These are phyloP conservation scores for Ceratoteleas bidentatus DNA, from an alignment of 1,140 invertebrate species.

Conservation along the genomic window DNA sequence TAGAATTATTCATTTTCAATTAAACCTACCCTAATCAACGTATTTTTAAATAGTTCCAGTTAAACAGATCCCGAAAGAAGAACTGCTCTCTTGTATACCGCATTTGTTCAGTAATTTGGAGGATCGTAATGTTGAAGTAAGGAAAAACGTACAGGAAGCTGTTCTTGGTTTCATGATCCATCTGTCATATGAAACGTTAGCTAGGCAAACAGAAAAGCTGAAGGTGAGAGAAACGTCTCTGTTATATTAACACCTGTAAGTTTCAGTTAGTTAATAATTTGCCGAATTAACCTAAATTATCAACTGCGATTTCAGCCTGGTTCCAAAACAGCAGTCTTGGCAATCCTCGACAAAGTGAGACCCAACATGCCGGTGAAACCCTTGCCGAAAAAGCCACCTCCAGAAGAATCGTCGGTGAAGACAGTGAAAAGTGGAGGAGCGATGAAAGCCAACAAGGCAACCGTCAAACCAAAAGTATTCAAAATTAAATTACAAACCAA, in stretches of 20 bases:
- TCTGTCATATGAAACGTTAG: slow-evolving; percentile 91
- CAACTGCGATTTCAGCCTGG: slow-evolving; percentile 84
- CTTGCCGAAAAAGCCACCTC: slow-evolving; percentile 83
- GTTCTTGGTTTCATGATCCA: slow-evolving; percentile 96
- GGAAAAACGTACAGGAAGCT: slow-evolving; percentile 94
- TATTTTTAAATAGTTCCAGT: slow-evolving; percentile 80
- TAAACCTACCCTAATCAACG: neutral
- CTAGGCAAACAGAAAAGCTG: slow-evolving; percentile 89
- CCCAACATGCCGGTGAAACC: slow-evolving; percentile 92
- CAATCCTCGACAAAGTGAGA: slow-evolving; percentile 91
- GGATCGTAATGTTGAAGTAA: slow-evolving; percentile 94
- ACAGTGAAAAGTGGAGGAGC: slow-evolving; percentile 83
- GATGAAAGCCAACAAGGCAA: slow-evolving; percentile 79
- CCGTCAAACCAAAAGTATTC: slow-evolving; percentile 72
- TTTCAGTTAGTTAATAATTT: too few relatives aligned
- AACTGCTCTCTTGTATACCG: slow-evolving; percentile 89
- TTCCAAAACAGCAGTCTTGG: slow-evolving; percentile 90
- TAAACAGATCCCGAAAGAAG: slow-evolving; percentile 90
- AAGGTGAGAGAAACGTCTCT: slow-evolving; percentile 84
- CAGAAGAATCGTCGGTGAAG: slow-evolving; percentile 78
- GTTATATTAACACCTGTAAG: too few relatives aligned
- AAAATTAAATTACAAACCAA: too few relatives aligned
- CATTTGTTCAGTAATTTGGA: slow-evolving; percentile 92
- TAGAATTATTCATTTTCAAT: too few relatives aligned
- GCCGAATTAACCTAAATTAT: too few relatives aligned